phyloP scores from a whole-genome alignment of 2,797 vertebrate genomes.

The Oreonectes daqikongensis region DNA sequence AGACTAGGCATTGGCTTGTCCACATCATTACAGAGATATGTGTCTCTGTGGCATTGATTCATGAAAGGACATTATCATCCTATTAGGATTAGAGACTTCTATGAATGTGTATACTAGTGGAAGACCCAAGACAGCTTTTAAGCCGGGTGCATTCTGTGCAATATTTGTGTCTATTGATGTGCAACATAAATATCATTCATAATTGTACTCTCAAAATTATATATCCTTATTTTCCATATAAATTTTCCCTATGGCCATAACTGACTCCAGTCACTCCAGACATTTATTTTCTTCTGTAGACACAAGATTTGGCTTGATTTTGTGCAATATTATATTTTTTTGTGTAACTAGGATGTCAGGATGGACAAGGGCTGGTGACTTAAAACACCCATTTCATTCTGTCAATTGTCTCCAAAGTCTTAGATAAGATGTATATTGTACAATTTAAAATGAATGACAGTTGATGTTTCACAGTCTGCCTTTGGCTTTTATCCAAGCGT shows the following conservation, averaged over 20 bases:
- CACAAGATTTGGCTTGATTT: too few relatives aligned
- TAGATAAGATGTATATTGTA: not conserved
- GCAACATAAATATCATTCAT: not conserved
- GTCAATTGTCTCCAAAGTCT: not conserved
- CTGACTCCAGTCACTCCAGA: too few relatives aligned
- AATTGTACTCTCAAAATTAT: not conserved
- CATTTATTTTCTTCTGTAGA: not conserved
- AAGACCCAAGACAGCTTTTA: not conserved
- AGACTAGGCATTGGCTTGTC: conserved; percentile 9
- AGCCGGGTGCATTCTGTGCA: not conserved
- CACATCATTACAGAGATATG: conserved; percentile 36
- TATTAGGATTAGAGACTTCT: not conserved
- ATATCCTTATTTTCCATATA: too few relatives aligned
- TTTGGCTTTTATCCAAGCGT: conserved; percentile 1
- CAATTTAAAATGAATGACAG: not conserved
- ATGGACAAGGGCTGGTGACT: not conserved
- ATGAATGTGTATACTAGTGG: conserved; percentile 6
- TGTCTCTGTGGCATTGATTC: conserved; percentile 1
- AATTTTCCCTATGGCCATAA: too few relatives aligned
- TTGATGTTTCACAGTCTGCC: not conserved
- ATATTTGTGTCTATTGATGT: not conserved
- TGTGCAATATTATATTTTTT: not conserved
- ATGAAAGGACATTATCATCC: conserved; percentile 3
- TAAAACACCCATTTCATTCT: conserved; percentile 1
- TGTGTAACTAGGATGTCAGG: not conserved